A percentile compares a stretch with the other conserved stretches of the same genome.
Evolutionary conservation across 2,888 invertebrate genomes (phyloP).

Genomic region (Kryphioiulus occultus): DNA sequence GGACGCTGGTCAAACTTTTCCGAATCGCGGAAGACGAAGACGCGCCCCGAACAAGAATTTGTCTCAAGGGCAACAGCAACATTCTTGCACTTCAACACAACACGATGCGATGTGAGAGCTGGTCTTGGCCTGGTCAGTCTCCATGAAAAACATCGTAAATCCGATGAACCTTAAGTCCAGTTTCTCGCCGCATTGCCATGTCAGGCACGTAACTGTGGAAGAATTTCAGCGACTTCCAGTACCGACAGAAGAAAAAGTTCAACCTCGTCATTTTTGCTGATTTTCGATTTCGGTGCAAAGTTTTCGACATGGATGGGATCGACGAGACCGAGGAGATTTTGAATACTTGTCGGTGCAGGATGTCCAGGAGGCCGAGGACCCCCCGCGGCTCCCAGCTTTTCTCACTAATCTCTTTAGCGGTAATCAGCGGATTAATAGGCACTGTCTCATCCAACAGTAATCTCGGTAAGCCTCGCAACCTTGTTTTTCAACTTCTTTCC

Average conservation of each 20-base stretch:
- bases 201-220: background rate
- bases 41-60: constrained; percentile 4
- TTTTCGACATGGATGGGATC: background rate
- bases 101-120: background rate
- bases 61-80: background rate
- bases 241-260: background rate
- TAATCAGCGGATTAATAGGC: constrained; percentile 23
- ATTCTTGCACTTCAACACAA: no score
- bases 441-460: constrained; percentile 23
- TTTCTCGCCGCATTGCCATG: background rate
- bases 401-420: background rate
- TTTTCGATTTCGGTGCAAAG: background rate
- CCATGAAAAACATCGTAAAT: background rate
- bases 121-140: background rate
- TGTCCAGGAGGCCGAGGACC: background rate
- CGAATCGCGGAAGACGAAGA: background rate
- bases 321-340: background rate
- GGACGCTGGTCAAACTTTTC: background rate
- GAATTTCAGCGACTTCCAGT: background rate
- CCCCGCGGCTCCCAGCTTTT: background rate
- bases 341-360: background rate
- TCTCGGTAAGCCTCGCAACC: background rate
- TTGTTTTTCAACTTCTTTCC: background rate
- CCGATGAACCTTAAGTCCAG: background rate
- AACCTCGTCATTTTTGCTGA: background rate